phyloP scores from a whole-genome alignment of 2,888 invertebrate species.

The Drosophila eohydei region DNA sequence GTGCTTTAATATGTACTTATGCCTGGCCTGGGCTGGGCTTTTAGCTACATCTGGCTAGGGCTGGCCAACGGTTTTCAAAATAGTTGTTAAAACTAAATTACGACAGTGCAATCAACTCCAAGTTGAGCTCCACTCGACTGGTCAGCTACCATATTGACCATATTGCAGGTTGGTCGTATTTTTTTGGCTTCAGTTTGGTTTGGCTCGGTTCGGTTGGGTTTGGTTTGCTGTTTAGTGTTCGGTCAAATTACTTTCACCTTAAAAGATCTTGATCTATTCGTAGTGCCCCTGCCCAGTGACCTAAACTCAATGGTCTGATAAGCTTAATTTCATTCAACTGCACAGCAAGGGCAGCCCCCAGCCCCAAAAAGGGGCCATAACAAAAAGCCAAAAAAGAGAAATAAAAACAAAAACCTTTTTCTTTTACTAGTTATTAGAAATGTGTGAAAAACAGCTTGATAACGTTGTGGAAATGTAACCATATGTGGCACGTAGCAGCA shows the following conservation, averaged over 20 bases:
- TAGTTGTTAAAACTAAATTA: slow-evolving; percentile 74
- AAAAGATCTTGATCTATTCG: slow-evolving; percentile 38
- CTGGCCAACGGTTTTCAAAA: slow-evolving; percentile 65
- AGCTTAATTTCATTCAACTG: slow-evolving; percentile 59
- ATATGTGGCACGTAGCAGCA: neutral
- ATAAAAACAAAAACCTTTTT: slow-evolving; percentile 29
- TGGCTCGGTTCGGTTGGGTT: neutral
- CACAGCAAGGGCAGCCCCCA: slow-evolving; percentile 48
- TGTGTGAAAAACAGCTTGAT: slow-evolving; percentile 6
- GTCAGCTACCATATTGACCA: slow-evolving; percentile 33
- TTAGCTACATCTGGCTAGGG: slow-evolving; percentile 42
- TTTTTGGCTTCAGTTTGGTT: slow-evolving; percentile 9
- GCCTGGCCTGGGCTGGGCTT: slow-evolving; percentile 38
- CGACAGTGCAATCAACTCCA: slow-evolving; percentile 66
- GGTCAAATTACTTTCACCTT: slow-evolving; percentile 74
- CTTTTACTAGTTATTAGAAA: neutral
- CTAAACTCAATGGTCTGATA: slow-evolving; percentile 80
- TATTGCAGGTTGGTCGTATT: slow-evolving; percentile 11
- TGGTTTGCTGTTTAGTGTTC: slow-evolving; percentile 15
- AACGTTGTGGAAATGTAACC: neutral
- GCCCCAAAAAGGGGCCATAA: slow-evolving; percentile 13
- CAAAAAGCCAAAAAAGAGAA: slow-evolving; percentile 1
- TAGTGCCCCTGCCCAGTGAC: slow-evolving; percentile 71
- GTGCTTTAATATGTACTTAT: slow-evolving; percentile 79
- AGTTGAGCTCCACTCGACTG: slow-evolving; percentile 51